These are phyloP conservation scores for Urocitellus parryii DNA, from an alignment of 2,113 vertebrate genomes.

Conservation along the genomic window DNA sequence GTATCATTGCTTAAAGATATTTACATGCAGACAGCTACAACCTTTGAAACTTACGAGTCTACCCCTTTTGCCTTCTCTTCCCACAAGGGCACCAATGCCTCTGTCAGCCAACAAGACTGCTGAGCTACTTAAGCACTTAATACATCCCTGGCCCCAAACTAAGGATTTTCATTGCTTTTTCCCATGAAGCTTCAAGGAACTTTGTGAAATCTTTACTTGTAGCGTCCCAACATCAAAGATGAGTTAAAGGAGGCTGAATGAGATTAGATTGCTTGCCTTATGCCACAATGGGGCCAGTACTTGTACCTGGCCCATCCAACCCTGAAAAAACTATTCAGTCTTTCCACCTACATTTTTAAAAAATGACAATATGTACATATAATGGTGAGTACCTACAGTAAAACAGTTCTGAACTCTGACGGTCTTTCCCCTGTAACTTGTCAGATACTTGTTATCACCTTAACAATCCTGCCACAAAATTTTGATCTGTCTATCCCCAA, in stretches of 20 bases:
- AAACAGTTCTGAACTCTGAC: not conserved
- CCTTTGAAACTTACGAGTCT: not conserved
- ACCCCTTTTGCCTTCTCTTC: not conserved
- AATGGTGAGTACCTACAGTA: not conserved
- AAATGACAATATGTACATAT: not conserved
- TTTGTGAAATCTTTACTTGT: not conserved
- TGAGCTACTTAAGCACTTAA: not conserved
- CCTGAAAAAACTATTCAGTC: not conserved
- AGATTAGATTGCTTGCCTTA: not conserved
- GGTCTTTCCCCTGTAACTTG: not conserved
- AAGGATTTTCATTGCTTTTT: not conserved
- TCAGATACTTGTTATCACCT: not conserved
- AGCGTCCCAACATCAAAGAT: not conserved
- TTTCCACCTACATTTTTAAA: not conserved
- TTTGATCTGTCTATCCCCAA: not conserved
- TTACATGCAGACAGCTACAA: not conserved
- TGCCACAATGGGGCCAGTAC: not conserved
- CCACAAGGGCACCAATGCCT: not conserved
- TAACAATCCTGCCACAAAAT: not conserved
- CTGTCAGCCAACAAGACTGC: not conserved
- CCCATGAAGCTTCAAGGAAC: not conserved
- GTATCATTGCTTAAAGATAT: not conserved
- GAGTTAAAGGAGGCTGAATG: not conserved
- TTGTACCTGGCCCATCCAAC: not conserved
- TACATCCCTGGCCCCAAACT: rapidly evolving